A percentile compares a stretch with the other conserved stretches of the same genome.
Evolutionary conservation across 2,113 vertebrate species (phyloP).

Genomic region (Macrotus californicus): DNA sequence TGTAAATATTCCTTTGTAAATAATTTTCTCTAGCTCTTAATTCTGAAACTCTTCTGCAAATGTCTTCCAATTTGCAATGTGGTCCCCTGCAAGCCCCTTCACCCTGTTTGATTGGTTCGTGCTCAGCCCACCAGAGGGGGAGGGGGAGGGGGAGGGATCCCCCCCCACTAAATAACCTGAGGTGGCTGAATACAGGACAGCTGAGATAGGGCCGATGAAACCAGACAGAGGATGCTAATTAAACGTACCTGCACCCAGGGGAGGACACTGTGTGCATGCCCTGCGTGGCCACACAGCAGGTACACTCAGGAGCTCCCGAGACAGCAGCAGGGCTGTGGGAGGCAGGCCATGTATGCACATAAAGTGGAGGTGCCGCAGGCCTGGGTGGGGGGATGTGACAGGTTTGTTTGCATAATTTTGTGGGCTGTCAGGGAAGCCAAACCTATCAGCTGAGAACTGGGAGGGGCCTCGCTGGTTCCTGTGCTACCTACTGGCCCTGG

Average conservation of each 20-base stretch:
- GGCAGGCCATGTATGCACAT: accelerated
- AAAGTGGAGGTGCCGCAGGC: background rate
- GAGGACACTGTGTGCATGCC: accelerated
- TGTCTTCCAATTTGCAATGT: background rate
- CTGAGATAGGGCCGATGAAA: background rate
- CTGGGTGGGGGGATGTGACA: accelerated
- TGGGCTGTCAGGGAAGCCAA: too few species aligned
- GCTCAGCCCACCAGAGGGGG: background rate
- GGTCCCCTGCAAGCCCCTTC: accelerated
- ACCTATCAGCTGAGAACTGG: accelerated
- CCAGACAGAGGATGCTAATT: background rate
- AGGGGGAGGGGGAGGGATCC: background rate
- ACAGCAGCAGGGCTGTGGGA: accelerated
- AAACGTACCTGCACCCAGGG: background rate
- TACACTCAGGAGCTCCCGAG: accelerated
- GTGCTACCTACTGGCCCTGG: accelerated
- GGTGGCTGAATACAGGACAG: too few species aligned
- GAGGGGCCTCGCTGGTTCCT: accelerated
- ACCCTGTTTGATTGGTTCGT: background rate
- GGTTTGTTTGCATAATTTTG: background rate
- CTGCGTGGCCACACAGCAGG: too few species aligned
- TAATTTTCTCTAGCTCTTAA: background rate
- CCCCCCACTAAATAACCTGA: background rate
- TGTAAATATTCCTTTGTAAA: background rate
- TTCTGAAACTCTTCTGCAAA: background rate